Percentiles rank a stretch among this genome's conserved stretches.
Conservation (phyloP, 2,113 vertebrate genomes). For the Nesogale talazaci region DNA sequence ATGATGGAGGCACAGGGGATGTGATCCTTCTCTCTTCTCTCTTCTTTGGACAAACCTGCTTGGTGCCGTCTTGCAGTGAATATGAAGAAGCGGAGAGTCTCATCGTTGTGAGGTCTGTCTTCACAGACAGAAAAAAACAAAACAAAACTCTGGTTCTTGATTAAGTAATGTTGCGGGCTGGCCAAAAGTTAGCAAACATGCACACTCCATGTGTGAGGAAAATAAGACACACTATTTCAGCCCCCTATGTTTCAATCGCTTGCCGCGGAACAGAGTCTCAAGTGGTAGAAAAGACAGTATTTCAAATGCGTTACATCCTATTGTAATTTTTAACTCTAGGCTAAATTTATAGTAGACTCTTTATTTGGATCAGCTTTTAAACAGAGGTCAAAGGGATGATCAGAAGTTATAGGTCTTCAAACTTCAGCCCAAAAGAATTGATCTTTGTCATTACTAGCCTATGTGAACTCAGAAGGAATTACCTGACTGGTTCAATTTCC, state of each 20-base stretch:
- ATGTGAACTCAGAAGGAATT: slow-evolving; percentile 10
- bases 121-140: neutral
- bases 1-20: neutral
- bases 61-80: neutral
- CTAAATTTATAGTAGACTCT: slow-evolving; percentile 1
- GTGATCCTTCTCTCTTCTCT: neutral
- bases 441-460: slow-evolving; percentile 5
- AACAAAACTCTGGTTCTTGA: neutral
- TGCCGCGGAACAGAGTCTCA: neutral
- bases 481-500: slow-evolving; percentile 1
- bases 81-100: neutral
- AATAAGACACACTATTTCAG: neutral
- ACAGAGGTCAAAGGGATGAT: slow-evolving; percentile 29
- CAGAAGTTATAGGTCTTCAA: neutral
- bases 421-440: slow-evolving; percentile 8
- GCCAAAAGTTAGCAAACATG: neutral
- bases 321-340: slow-evolving; percentile 8
- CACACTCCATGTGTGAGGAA: neutral
- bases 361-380: slow-evolving; percentile 7
- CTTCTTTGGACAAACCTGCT: neutral
- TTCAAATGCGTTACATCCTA: neutral
- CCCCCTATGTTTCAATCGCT: neutral
- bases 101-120: neutral
- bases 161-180: neutral
- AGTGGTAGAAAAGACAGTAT: neutral